Base-by-base conservation (phyloP, 2,888 invertebrate genomes). In the Leptinotarsa peninsularis region DNA sequence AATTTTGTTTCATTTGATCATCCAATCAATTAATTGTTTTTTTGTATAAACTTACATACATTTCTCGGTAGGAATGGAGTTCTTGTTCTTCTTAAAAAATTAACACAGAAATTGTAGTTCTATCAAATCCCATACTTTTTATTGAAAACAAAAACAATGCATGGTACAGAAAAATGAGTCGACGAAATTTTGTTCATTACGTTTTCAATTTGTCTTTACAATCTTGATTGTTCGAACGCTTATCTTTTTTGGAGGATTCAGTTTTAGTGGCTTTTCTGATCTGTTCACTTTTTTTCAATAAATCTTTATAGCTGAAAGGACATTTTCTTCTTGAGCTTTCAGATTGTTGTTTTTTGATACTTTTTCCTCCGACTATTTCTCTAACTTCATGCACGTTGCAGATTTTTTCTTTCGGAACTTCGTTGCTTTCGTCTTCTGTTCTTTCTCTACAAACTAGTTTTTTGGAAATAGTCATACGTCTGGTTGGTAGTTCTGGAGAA, bases 241-340 rank as follows among this genome's bases (percentile, higher is more conserved):
- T 68, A 17, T 68, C 27, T 52, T 27, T 68, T 52, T 33, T 52
- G 33, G 5, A n/a, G 43, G 18, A 43, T 43, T 10, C 15, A 56
- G 54, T 10, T 17, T 70, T 49, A 15, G 17, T 43, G 13, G n/a
- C 58, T 49, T 71, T 72, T 23, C 72, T 23, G 10, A 71, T 58
- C n/a, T 68, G 18, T 17, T 76, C 72, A 18, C 73, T 75, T n/a
- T 33, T 72, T 17, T 77, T 66, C 15, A 72, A n/a, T 21, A 76
- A 56, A n/a, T 76, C 76, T 66, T 72, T 49, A 17, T 71, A 74
- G 15, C 67, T 75, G 49, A 67, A 70, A 23, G 73, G 75, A 21
- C 49, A 17, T 49, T 56, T 70, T 17, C 58, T 60, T 27, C 43
- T 21, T n/a, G 49, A 18, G 17, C 14, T 33, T 7, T 56, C 14